Percentiles rank a stretch among this genome's conserved stretches.
Evolutionary conservation across 2,888 invertebrate species (phyloP).

Genomic region (Drosophila melanosoma): DNA sequence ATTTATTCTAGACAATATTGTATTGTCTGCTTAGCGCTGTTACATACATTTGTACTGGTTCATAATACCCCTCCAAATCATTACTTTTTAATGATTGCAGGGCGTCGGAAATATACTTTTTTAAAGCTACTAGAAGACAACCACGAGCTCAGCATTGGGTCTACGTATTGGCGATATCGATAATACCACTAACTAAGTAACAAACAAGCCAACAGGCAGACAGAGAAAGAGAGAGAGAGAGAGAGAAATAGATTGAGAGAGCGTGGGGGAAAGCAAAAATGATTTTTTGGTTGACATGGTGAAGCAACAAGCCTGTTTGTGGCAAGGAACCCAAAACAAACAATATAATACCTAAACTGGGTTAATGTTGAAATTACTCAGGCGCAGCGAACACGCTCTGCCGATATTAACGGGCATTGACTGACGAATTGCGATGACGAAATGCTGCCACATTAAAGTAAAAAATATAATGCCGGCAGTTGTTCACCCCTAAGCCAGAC

Average conservation of each 20-base stretch:
- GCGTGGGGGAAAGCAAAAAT: not conserved
- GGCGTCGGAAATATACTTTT: not conserved
- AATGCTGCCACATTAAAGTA: constrained; percentile 44
- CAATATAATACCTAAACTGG: constrained; percentile 32
- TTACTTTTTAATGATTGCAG: not conserved
- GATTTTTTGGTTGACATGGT: constrained; percentile 1
- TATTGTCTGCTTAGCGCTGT: too few species aligned
- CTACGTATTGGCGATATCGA: constrained; percentile 14
- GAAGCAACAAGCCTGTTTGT: constrained; percentile 54
- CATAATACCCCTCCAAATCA: not conserved
- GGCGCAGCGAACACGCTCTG: constrained; percentile 21
- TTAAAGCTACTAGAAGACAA: constrained; percentile 1
- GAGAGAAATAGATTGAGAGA: not conserved
- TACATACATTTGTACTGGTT: not conserved
- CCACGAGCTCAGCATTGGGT: constrained; percentile 25
- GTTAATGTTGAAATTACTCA: constrained; percentile 48
- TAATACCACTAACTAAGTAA: constrained; percentile 40
- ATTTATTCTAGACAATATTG: not conserved
- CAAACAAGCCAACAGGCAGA: constrained; percentile 27
- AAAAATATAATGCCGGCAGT: constrained; percentile 5
- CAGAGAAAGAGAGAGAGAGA: not conserved
- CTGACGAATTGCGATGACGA: constrained; percentile 61
- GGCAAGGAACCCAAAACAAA: constrained; percentile 6
- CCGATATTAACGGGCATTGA: constrained; percentile 60
- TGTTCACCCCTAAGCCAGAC: constrained; percentile 29